These are phyloP conservation scores for Drosophila aff. DNA, from an alignment of 1,140 invertebrate species.

Conservation along the genomic window DNA sequence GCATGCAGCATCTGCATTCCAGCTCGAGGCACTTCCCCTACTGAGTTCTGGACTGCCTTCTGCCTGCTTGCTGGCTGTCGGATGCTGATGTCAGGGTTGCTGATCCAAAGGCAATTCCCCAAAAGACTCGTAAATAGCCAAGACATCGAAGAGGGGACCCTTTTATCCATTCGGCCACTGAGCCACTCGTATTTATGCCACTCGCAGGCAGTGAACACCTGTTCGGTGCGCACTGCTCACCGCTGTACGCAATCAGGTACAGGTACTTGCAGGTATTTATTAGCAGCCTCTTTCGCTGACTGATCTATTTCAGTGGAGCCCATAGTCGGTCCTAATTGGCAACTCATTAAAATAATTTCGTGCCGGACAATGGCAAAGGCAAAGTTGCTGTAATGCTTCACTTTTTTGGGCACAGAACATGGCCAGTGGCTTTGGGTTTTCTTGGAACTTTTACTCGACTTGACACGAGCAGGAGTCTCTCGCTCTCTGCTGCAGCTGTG, in stretches of 20 bases:
- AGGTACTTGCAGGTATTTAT: slow-evolving; percentile 62
- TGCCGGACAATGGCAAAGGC: slow-evolving; percentile 60
- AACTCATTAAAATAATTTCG: slow-evolving; percentile 79
- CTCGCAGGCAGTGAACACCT: slow-evolving; percentile 62
- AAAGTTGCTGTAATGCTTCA: slow-evolving; percentile 9
- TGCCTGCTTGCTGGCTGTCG: slow-evolving; percentile 21
- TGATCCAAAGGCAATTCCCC: slow-evolving; percentile 34
- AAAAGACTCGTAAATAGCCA: slow-evolving; percentile 50
- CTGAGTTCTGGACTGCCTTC: slow-evolving; percentile 1
- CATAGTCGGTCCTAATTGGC: slow-evolving; percentile 59
- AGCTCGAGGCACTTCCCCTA: slow-evolving; percentile 14
- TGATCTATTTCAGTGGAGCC: slow-evolving; percentile 61
- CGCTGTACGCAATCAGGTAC: slow-evolving; percentile 55
- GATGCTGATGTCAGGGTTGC: slow-evolving; percentile 41
- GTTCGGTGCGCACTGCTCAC: slow-evolving; percentile 43
- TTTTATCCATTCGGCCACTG: slow-evolving; percentile 15
- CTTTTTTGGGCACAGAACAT: slow-evolving; percentile 60
- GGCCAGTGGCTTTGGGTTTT: slow-evolving; percentile 60
- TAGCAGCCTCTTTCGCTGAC: slow-evolving; percentile 45
- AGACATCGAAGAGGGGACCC: slow-evolving; percentile 22
- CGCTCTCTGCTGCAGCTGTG: slow-evolving; percentile 69
- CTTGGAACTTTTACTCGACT: slow-evolving; percentile 73
- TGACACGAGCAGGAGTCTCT: slow-evolving; percentile 57
- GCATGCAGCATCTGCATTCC: slow-evolving; percentile 44
- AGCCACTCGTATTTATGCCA: slow-evolving; percentile 61